Percentiles rank a stretch among this genome's conserved stretches.
Evolutionary conservation across 2,888 invertebrate genomes (phyloP).

Genomic region (Elysia crispata): DNA sequence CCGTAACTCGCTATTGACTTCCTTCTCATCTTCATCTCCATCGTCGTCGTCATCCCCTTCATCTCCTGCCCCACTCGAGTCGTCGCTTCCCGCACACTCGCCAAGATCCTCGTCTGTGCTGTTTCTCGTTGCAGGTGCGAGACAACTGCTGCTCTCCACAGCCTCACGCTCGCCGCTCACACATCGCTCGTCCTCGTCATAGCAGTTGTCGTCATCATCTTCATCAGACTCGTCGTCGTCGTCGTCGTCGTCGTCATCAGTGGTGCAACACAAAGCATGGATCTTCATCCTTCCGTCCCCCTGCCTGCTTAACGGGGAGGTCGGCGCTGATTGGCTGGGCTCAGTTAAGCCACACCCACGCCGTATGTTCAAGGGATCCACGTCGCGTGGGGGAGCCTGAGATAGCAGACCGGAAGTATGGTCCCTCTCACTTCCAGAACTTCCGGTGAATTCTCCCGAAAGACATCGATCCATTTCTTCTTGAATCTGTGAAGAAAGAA

Average conservation of each 20-base stretch:
- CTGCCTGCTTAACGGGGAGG: constrained; percentile 33
- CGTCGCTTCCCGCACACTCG: background rate
- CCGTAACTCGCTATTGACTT: background rate
- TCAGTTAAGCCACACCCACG: background rate
- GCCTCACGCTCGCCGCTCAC: background rate
- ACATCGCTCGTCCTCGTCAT: too few relatives aligned
- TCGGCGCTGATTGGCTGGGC: constrained; percentile 39
- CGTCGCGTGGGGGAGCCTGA: constrained; percentile 18
- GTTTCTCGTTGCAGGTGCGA: too few relatives aligned
- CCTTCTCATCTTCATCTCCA: constrained; percentile 11
- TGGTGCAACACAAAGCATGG: background rate
- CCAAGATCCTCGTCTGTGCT: too few relatives aligned
- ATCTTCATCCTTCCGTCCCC: background rate
- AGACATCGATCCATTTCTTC: constrained; percentile 69
- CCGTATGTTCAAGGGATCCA: background rate
- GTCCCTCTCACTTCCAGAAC: background rate
- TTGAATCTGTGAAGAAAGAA: constrained; percentile 58
- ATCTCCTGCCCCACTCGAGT: background rate
- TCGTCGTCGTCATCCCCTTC: constrained; percentile 18
- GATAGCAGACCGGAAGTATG: constrained; percentile 3
- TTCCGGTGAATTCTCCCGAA: constrained; percentile 41
- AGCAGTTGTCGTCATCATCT: constrained; percentile 32
- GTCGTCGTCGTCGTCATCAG: constrained; percentile 33
- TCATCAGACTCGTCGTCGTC: constrained; percentile 18
- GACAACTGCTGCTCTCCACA: background rate